These are phyloP conservation scores for Glyptemys insculpta DNA, from an alignment of 2,797 vertebrate species.

Conservation along the genomic window DNA sequence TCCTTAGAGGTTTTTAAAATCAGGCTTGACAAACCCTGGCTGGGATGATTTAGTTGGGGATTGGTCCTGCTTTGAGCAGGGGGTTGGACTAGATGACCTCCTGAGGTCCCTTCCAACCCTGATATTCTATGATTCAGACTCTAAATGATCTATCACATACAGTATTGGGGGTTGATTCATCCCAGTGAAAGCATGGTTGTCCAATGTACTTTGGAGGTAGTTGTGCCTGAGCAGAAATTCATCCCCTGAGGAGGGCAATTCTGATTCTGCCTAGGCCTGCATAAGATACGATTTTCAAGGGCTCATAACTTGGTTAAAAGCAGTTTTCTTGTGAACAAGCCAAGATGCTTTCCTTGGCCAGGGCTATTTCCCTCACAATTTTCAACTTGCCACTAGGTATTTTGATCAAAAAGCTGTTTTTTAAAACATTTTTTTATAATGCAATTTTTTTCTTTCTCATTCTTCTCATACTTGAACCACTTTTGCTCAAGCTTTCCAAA, in stretches of 20 bases:
- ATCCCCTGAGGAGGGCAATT: neutral
- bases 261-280: neutral
- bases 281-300: neutral
- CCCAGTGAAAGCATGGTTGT: neutral
- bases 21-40: too few species aligned
- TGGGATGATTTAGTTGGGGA: too few species aligned
- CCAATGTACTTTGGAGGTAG: neutral
- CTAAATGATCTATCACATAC: neutral
- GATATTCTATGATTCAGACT: neutral
- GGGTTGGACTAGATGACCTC: too few species aligned
- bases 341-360: neutral
- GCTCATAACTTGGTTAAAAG: neutral
- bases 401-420: conserved; percentile 8
- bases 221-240: neutral
- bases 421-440: conserved; percentile 28
- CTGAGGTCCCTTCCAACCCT: too few species aligned
- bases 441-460: neutral
- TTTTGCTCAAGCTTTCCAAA: conserved; percentile 65
- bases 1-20: too few species aligned
- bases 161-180: neutral
- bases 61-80: too few species aligned
- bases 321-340: neutral
- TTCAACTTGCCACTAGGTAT: conserved; percentile 3
- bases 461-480: conserved; percentile 43
- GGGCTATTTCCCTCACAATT: neutral